phyloP scores from a whole-genome alignment of 2,888 invertebrate species.

The Siphlonurus alternatus region DNA sequence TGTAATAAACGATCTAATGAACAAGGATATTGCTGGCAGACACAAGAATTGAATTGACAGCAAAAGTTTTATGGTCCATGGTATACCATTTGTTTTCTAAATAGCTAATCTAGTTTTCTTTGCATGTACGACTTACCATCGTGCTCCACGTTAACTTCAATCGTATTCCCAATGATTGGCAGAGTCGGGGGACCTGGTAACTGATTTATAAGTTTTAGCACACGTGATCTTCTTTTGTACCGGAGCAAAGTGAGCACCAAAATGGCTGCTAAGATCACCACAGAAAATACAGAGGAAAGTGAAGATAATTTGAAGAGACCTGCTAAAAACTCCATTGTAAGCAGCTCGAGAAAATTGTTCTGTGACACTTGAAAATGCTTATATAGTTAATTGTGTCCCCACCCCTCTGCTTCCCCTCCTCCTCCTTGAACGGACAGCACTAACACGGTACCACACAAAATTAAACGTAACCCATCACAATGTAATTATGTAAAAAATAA shows the following conservation, averaged over 20 bases:
- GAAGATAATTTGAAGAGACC: too few species aligned
- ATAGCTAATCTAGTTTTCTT: too few species aligned
- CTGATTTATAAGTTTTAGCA: constrained; percentile 31
- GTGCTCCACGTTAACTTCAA: constrained; percentile 39
- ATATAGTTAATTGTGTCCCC: neutral
- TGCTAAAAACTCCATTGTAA: neutral
- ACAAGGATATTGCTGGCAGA: too few species aligned
- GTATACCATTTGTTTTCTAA: too few species aligned
- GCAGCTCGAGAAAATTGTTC: neutral
- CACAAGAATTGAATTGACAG: too few species aligned
- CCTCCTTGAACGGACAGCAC: neutral
- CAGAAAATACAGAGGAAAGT: neutral
- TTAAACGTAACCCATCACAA: too few species aligned
- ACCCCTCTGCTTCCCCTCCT: neutral
- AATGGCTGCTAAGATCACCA: neutral
- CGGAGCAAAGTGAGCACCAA: constrained; percentile 5
- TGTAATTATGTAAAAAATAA: too few species aligned
- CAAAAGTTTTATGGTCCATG: too few species aligned
- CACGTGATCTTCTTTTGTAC: constrained; percentile 14
- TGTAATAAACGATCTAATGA: too few species aligned
- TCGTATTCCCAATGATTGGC: constrained; percentile 42
- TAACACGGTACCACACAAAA: too few species aligned
- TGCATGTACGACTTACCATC: constrained; percentile 39
- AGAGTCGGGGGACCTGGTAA: constrained; percentile 40
- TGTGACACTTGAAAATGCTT: neutral